A percentile compares a stretch with the other conserved stretches of the same genome.
These are phyloP conservation scores for Ctenodactylus gundi DNA, from an alignment of 2,113 vertebrate species.

Conservation along the genomic window DNA sequence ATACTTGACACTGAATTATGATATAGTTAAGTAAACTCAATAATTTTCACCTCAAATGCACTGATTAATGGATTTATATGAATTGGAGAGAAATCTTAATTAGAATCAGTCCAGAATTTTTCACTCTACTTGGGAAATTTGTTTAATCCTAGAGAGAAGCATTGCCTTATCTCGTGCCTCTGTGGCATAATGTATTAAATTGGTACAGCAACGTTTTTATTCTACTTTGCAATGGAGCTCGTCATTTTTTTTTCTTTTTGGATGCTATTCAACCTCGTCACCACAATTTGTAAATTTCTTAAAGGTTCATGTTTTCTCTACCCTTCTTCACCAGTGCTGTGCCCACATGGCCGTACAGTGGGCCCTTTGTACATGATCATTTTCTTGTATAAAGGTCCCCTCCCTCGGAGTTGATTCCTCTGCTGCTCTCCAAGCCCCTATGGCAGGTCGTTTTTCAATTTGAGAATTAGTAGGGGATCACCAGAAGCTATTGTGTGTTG, in stretches of 20 bases:
- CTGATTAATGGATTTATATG: slow-evolving; percentile 2
- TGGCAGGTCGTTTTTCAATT: slow-evolving; percentile 31
- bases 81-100: slow-evolving; percentile 5
- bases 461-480: slow-evolving; percentile 58
- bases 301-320: not conserved
- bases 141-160: slow-evolving; percentile 48
- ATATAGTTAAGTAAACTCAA: slow-evolving; percentile 20
- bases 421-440: not conserved
- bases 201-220: not conserved
- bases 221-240: slow-evolving; percentile 25
- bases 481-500: slow-evolving; percentile 57
- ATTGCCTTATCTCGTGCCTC: not conserved
- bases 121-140: not conserved
- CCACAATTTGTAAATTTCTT: slow-evolving; percentile 19
- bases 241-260: slow-evolving; percentile 52
- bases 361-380: not conserved
- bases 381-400: not conserved
- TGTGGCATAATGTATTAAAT: slow-evolving; percentile 21
- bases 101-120: slow-evolving; percentile 31
- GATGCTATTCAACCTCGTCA: not conserved
- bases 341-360: not conserved
- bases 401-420: not conserved
- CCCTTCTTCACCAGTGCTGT: not conserved
- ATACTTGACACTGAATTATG: slow-evolving; percentile 20
- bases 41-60: not conserved